Evolutionary conservation across 2,113 vertebrate genomes (phyloP), one percentile per base, ranked within the genome.

Genomic region (Synchiropus splendidus): DNA sequence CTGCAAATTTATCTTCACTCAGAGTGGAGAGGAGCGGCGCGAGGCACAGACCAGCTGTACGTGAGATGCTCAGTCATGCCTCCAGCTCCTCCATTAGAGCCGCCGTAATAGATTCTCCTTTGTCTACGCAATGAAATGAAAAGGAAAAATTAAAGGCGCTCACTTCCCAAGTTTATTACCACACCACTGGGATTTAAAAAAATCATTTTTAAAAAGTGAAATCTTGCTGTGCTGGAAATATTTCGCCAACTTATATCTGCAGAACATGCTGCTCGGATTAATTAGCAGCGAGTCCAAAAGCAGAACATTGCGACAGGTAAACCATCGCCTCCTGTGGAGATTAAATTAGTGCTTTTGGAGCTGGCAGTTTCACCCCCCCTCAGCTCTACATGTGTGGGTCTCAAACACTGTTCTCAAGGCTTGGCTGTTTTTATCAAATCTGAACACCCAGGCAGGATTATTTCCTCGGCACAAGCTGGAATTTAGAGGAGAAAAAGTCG

Each of bases 41-140:
- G 48, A 37, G 48, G 35, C 12, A 9, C 44, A 31, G 51, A 42
- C 51, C 46, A 42, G 60, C 42, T 33, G 9, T 32, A 15, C 58
- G 66, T 60, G 67, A 39, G 51, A 74, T 70, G 64, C 63, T 60
- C 67, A 59, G 70, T 73, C 77, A 66, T 64, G 75, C 62, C 44
- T 66, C 51, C 12, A 17, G 13, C 70, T 58, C 18, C 69, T 42
- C 32, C 67, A 67, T 69, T 67, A 57, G 45, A 68, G 8, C n/a
- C n/a, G n/a, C n/a, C 4, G 21, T 27, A 27, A 27, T 27, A 27
- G 21, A 27, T 27, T 27, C 21, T 27, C 4, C 21, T 27, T 8
- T 27, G 21, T 27, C 21, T 27, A 27, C 4, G 21, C 4, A 27
- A 27, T 27, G 21, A 27, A 27, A 27, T n/a, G n/a, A n/a, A n/a